Evolutionary conservation across 2,113 vertebrate species (phyloP).

Genomic region (Leucoraja erinaceus): DNA sequence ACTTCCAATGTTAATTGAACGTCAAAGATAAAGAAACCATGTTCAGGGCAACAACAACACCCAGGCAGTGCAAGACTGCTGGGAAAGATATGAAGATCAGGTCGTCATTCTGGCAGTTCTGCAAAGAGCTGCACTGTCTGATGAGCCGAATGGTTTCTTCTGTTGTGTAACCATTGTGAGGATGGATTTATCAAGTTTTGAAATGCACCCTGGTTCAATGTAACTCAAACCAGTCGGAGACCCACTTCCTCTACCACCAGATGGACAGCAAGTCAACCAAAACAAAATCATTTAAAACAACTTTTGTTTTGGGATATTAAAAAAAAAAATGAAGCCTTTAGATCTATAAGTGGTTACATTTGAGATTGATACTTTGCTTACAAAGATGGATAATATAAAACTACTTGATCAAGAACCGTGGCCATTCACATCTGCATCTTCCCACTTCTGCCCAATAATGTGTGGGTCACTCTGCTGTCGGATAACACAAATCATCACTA

Average conservation of each 20-base stretch:
- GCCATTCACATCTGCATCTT: background rate
- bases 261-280: background rate
- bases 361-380: background rate
- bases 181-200: background rate
- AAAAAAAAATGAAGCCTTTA: background rate
- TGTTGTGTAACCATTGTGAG: too few relatives aligned
- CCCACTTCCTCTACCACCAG: background rate
- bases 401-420: background rate
- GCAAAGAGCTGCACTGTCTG: too few relatives aligned
- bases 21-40: background rate
- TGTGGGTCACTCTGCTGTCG: background rate
- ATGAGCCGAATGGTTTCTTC: too few relatives aligned
- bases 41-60: background rate
- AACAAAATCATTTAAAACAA: background rate
- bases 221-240: background rate
- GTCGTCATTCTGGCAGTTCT: background rate
- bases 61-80: background rate
- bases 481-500: background rate
- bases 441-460: background rate
- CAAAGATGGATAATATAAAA: background rate
- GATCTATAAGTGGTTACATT: background rate
- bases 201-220: background rate
- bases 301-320: background rate
- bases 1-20: background rate
- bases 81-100: background rate